Evolutionary conservation across 2,113 vertebrate species (phyloP), one percentile per base, ranked within the genome.

Genomic region (Notiomystis cincta): DNA sequence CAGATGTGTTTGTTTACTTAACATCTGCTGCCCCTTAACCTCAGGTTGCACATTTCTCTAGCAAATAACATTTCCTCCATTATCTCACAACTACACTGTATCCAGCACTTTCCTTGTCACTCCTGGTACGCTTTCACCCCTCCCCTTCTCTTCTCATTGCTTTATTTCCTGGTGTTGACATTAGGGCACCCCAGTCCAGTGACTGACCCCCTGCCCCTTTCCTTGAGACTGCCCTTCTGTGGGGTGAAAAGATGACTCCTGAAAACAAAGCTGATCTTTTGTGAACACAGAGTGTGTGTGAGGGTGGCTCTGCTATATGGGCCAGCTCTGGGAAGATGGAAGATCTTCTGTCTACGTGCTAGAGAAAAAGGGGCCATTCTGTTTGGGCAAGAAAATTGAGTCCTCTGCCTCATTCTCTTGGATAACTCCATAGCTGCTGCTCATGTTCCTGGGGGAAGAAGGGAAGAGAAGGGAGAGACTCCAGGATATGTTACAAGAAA

Each of bases 1-100:
- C 64, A 85, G 9, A 94, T 51, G 60, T 60, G 31, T 81, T 93
- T 94, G 67, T 77, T 94, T 93, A 83, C 76, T 83, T 94, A 86
- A 83, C 75, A 90, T 90, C 92, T 92, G 94, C 79, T 70, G 83
- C 33, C 60, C 64, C 72, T 73, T 82, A 88, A 79, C 64, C 79
- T 83, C 85, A 64, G 22, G 58, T 77, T 73, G 75, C 35, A 33
- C 47, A n/a, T 40, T 90, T 83, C 69, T 83, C 48, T 66, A 35
- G 9, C 10, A 88, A 80, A 40, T 51, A 93, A 61, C 37, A 81
- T 65, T 70, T 77, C 45, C 54, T 73, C 51, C 38, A 56, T 80
- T 86, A 70, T 60, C 70, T 62, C 38, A 64, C 30, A 57, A 44
- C 35, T 47, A 47, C 12, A 38, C 28, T 0, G 1, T 24, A 66